A percentile compares a stretch with the other conserved stretches of the same genome.
These are phyloP conservation scores for Pristionchus exspectatus DNA, from an alignment of 2,888 invertebrate genomes.

Conservation along the genomic window DNA sequence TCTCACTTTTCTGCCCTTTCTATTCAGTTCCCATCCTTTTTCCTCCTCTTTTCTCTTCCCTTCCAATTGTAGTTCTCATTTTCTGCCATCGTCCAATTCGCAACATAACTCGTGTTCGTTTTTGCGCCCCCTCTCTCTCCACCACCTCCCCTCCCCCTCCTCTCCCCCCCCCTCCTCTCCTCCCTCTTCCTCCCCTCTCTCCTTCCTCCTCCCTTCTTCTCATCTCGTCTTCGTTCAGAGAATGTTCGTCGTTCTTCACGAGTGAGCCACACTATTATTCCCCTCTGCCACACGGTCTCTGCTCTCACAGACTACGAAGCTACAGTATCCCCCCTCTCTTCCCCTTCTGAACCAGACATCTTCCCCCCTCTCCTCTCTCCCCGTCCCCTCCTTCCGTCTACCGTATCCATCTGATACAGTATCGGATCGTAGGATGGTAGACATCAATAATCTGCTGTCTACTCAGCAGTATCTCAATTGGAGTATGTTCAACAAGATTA, in stretches of 20 bases:
- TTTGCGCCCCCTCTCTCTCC: not conserved
- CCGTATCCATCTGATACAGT: conserved; percentile 7
- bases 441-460: conserved; percentile 64
- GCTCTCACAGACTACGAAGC: conserved; percentile 1
- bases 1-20: not conserved
- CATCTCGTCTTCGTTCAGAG: conserved; percentile 33
- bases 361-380: not conserved
- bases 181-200: not conserved
- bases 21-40: not conserved
- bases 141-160: not conserved
- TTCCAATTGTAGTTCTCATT: conserved; percentile 40
- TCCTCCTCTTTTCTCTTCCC: conserved; percentile 28
- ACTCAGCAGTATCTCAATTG: conserved; percentile 71
- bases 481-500: conserved; percentile 70
- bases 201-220: not conserved
- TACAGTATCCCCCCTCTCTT: not conserved
- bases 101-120: conserved; percentile 40
- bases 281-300: conserved; percentile 18
- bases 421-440: conserved; percentile 31
- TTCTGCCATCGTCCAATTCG: conserved; percentile 9
- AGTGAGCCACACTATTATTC: conserved; percentile 36
- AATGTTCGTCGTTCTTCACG: conserved; percentile 12
- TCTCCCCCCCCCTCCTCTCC: not conserved
- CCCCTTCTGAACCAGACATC: not conserved
- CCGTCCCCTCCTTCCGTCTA: not conserved